A percentile compares a stretch with the other conserved stretches of the same genome.
Evolutionary conservation across 2,113 vertebrate species (phyloP).

Genomic region (Melanotaenia duboulayi): DNA sequence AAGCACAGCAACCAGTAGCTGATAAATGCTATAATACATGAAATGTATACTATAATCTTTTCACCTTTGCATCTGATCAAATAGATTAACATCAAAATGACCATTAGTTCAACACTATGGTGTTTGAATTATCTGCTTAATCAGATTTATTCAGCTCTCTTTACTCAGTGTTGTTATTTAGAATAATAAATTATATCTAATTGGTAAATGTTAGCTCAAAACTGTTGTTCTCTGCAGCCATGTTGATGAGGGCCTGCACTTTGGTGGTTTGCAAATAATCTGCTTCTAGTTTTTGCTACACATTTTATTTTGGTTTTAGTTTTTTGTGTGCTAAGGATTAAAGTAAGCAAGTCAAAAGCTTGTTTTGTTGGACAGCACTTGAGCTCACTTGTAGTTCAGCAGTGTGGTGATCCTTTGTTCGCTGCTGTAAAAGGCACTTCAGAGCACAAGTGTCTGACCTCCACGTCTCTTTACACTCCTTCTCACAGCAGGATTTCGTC

Average conservation of each 20-base stretch:
- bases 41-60: too few relatives aligned
- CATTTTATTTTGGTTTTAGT: background rate
- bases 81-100: background rate
- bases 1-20: too few relatives aligned
- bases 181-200: background rate
- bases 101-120: background rate
- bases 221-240: background rate
- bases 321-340: background rate
- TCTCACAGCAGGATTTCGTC: slow-evolving; percentile 12
- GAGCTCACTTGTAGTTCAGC: slow-evolving; percentile 7
- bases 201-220: background rate
- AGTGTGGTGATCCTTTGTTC: slow-evolving; percentile 19
- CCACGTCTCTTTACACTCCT: slow-evolving; percentile 22
- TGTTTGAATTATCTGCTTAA: background rate
- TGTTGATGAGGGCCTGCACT: too few relatives aligned
- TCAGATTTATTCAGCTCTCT: background rate
- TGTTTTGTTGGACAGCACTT: background rate
- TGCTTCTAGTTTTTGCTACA: background rate
- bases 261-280: too few relatives aligned
- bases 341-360: background rate
- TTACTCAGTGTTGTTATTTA: background rate
- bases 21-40: too few relatives aligned
- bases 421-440: slow-evolving; percentile 17
- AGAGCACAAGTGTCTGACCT: slow-evolving; percentile 47
- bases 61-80: background rate